A percentile compares a stretch with the other conserved stretches of the same genome.
Evolutionary conservation across 2,888 invertebrate species (phyloP).

Genomic region (Pristionchus arcanus): DNA sequence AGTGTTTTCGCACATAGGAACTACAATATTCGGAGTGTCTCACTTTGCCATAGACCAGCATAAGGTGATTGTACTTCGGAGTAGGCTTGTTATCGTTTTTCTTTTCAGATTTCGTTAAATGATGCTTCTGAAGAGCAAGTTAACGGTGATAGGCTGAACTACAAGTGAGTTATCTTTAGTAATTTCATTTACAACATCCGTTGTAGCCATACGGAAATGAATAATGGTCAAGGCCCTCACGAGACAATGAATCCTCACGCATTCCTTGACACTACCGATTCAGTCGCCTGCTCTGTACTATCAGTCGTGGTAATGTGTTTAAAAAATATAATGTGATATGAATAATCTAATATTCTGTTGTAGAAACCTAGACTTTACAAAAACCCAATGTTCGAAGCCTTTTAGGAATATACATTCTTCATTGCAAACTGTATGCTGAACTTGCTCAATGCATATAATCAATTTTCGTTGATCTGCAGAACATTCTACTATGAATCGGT

Average conservation of each 20-base stretch:
- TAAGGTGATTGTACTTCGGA: not conserved
- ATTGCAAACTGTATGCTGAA: constrained; percentile 5
- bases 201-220: not conserved
- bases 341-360: not conserved
- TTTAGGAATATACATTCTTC: constrained; percentile 1
- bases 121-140: not conserved
- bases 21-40: not conserved
- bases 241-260: not conserved
- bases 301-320: not conserved
- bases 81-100: too few species aligned
- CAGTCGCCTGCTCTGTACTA: not conserved
- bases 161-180: too few species aligned
- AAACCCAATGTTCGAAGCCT: not conserved
- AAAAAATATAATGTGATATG: not conserved
- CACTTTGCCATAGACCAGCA: not conserved
- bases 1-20: not conserved
- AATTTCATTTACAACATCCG: too few species aligned
- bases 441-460: not conserved
- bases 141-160: too few species aligned
- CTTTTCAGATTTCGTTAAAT: not conserved
- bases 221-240: not conserved
- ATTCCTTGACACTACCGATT: not conserved
- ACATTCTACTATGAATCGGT: not conserved
- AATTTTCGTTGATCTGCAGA: not conserved
- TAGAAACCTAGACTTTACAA: not conserved